Evolutionary conservation across 2,113 vertebrate species (phyloP), one percentile per base, ranked within the genome.

Genomic region (Gnathonemus echidnorhynchus): DNA sequence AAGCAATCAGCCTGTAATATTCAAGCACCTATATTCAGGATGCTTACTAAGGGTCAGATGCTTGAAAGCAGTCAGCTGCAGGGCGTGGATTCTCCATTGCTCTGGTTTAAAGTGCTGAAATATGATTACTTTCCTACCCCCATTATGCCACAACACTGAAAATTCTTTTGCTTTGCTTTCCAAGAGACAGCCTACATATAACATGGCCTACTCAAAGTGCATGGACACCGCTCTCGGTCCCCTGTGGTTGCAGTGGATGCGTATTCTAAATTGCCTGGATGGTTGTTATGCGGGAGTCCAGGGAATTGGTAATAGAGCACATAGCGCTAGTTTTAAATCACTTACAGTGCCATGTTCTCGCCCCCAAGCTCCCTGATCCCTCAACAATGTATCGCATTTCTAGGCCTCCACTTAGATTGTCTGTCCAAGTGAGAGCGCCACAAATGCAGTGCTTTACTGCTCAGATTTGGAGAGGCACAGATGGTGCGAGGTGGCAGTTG

Each of bases 201-300:
- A 80, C 74, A 85, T 48, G 83, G 21, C 19, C 83, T 24, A 85
- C 45, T 85, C 83, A 85, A n/a, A 46, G 39, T 24, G 21, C 83
- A 46, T 48, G 45, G 83, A 85, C 83, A 85, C 83, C 7, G 21
- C 39, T 85, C 83, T 46, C 3, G 1, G 21, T 48, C 42, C 45
- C 39, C 39, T 85, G 83, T 46, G 83, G 39, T 48, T 46, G 83
- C 39, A 85, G 83, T 46, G 83, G 83, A 85, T 85, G 39, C 83
- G 45, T 85, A 85, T 85, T 85, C 39, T 85, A 85, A 85, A 85
- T 85, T 85, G 83, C 45, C 83, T 48, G 39, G 21, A 80, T 80
- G 74, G 74, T 85, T 85, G 83, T 85, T 46, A 85, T 46, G 83
- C 83, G 83, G 39, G 74, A 85, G 83, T 24, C 42, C 83, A 24